phyloP scores from a whole-genome alignment of 2,113 vertebrate genomes.

The Edolisoma coerulescens region DNA sequence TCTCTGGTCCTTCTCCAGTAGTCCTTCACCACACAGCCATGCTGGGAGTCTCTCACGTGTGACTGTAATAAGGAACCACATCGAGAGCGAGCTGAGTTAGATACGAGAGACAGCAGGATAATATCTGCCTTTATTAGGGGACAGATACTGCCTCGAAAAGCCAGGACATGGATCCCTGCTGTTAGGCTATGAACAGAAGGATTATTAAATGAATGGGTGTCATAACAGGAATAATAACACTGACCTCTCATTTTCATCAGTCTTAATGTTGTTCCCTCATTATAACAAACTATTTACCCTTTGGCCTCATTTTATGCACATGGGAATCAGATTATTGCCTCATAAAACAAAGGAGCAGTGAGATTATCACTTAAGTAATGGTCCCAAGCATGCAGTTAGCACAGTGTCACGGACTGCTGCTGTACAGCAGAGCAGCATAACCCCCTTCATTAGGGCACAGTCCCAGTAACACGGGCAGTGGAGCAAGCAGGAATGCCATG shows the following conservation, averaged over 20 bases:
- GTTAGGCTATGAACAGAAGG: constrained; percentile 2
- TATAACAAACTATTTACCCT: constrained; percentile 62
- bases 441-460: neutral
- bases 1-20: neutral
- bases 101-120: neutral
- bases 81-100: neutral
- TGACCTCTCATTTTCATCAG: constrained; percentile 61
- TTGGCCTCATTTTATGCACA: constrained; percentile 54
- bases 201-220: constrained; percentile 55
- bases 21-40: neutral
- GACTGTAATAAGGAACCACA: neutral
- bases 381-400: constrained; percentile 36
- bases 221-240: constrained; percentile 57
- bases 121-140: constrained; percentile 23
- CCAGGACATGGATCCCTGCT: neutral
- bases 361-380: constrained; percentile 47
- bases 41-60: neutral
- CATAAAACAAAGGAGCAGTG: constrained; percentile 58
- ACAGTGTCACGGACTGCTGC: neutral
- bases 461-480: neutral
- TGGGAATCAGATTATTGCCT: constrained; percentile 60
- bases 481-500: neutral
- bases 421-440: neutral
- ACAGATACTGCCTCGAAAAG: constrained; percentile 12
- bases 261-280: constrained; percentile 54